A percentile compares a stretch with the other conserved stretches of the same genome.
These are phyloP conservation scores for Scaptodrosophila latifasciaeformis DNA, from an alignment of 2,888 invertebrate genomes.

Conservation along the genomic window DNA sequence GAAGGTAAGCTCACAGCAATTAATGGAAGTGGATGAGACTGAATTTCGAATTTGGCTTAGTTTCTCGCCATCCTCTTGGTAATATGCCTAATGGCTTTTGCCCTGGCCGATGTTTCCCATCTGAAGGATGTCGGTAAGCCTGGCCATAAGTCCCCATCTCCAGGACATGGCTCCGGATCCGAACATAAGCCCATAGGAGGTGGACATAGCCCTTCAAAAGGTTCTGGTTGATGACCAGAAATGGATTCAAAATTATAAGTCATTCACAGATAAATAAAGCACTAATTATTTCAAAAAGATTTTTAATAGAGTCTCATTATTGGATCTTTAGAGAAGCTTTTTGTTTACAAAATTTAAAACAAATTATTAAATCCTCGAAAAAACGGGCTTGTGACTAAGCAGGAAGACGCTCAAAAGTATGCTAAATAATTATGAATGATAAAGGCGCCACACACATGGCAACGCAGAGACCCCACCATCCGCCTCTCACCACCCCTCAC, in stretches of 20 bases:
- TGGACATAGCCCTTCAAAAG: no score
- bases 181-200: neutral
- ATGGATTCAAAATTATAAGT: no score
- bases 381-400: slow-evolving; percentile 1
- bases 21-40: neutral
- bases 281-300: no score
- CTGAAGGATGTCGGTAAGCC: slow-evolving; percentile 2
- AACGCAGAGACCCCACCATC: no score
- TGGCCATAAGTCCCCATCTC: neutral
- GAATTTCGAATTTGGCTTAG: slow-evolving; percentile 5
- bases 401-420: slow-evolving; percentile 1
- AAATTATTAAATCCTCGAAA: slow-evolving; percentile 8
- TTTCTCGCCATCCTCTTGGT: slow-evolving; percentile 13
- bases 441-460: slow-evolving; percentile 2
- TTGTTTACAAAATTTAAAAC: slow-evolving; percentile 7
- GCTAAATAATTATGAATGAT: neutral
- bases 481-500: no score
- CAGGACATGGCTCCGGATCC: neutral
- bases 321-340: neutral
- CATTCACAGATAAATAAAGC: neutral
- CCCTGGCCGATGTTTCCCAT: slow-evolving; percentile 29
- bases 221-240: no score
- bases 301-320: no score
- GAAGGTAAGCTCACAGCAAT: neutral
- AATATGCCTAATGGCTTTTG: slow-evolving; percentile 20